Percentiles rank a stretch among this genome's conserved stretches.
Conservation (phyloP, 2,113 vertebrate genomes). For the Aramus guarauna region DNA sequence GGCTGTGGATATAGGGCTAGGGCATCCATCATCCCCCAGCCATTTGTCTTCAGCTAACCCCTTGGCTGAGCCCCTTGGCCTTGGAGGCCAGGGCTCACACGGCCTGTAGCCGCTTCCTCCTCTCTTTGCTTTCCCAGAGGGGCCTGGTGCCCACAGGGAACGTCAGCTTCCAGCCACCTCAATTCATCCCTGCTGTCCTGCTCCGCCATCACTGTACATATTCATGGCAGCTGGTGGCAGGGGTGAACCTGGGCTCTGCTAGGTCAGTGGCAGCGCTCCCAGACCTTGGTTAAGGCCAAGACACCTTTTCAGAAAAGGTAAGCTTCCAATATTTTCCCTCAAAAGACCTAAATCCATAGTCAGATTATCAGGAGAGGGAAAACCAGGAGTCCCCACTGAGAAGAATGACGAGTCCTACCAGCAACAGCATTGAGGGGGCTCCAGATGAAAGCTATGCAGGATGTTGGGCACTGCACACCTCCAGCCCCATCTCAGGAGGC, state of each 20-base stretch:
- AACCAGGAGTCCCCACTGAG: neutral
- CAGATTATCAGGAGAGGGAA: neutral
- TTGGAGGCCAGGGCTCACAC: neutral
- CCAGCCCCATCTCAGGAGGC: neutral
- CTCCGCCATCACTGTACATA: neutral
- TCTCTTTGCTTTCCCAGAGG: neutral
- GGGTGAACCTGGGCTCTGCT: neutral
- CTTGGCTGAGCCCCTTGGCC: neutral
- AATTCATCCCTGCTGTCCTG: neutral
- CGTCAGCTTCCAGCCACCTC: rapidly evolving
- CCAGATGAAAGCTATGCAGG: neutral
- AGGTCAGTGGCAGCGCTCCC: neutral
- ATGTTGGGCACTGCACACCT: neutral
- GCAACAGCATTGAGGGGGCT: neutral
- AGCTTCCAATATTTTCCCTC: neutral
- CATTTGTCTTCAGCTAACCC: neutral
- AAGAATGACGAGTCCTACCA: neutral
- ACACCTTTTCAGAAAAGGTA: neutral
- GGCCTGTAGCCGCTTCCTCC: neutral
- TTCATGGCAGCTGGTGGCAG: neutral
- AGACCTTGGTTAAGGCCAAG: neutral
- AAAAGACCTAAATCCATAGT: neutral
- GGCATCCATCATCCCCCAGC: neutral
- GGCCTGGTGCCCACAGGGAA: neutral
- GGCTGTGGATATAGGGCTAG: neutral